phyloP scores from a whole-genome alignment of 2,113 vertebrate species.

The Marmota monax region DNA sequence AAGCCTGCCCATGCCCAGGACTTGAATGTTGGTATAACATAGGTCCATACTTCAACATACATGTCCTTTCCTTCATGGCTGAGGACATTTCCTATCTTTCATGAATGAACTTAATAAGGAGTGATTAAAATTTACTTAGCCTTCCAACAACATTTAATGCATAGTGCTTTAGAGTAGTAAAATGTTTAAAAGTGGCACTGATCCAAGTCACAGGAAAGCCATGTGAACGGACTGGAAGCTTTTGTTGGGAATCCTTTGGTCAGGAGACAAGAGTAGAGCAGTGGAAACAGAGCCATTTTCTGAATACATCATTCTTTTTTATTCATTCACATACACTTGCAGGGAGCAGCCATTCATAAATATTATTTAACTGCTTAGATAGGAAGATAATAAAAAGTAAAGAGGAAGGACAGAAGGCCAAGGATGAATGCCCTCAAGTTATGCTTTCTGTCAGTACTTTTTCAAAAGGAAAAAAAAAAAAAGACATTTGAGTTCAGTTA shows the following conservation, averaged over 20 bases:
- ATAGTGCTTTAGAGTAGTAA: neutral
- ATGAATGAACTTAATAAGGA: neutral
- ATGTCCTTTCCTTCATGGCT: neutral
- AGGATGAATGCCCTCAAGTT: neutral
- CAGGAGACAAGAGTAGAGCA: neutral
- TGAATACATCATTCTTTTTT: neutral
- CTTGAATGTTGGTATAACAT: neutral
- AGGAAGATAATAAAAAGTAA: neutral
- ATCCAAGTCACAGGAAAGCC: neutral
- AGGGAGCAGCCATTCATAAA: neutral
- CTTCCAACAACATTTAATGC: neutral
- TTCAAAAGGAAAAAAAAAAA: neutral
- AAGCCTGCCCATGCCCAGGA: neutral
- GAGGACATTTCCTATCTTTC: neutral
- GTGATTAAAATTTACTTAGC: neutral
- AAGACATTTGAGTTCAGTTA: neutral
- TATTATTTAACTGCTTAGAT: neutral
- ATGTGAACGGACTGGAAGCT: accelerated
- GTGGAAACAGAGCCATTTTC: neutral
- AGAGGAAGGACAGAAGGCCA: neutral
- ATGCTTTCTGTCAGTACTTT: neutral
- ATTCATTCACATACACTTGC: neutral
- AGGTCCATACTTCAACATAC: neutral
- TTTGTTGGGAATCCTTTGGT: neutral
- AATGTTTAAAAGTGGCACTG: neutral